Percentiles rank a stretch among this genome's conserved stretches.
These are phyloP conservation scores for Eolophus roseicapilla DNA, from an alignment of 2,113 vertebrate species.

Conservation along the genomic window DNA sequence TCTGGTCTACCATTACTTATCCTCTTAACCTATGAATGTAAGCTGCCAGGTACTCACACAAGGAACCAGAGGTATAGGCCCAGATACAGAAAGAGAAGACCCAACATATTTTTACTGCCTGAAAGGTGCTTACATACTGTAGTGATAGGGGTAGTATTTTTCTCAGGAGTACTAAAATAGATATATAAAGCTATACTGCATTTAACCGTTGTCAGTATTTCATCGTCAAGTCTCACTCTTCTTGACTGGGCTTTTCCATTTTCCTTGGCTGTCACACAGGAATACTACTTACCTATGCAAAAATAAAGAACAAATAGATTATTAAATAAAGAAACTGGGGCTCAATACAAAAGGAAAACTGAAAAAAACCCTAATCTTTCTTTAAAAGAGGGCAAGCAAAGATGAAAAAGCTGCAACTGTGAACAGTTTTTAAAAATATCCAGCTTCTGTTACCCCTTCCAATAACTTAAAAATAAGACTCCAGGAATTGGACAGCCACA, in stretches of 20 bases:
- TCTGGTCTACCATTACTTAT: background rate
- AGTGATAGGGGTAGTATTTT: background rate
- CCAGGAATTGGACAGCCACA: background rate
- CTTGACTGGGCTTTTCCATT: background rate
- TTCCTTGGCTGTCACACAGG: background rate
- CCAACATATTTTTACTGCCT: conserved; percentile 7
- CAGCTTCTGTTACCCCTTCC: background rate
- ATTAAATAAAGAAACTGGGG: background rate
- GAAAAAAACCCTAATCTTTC: background rate
- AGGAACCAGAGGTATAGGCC: background rate
- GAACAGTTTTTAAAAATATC: background rate
- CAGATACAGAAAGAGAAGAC: background rate
- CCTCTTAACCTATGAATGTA: background rate
- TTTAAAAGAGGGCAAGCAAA: background rate
- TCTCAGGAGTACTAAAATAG: background rate
- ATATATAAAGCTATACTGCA: background rate
- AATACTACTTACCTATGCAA: background rate
- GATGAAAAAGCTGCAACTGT: background rate
- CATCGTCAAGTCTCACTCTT: background rate
- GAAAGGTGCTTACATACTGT: background rate
- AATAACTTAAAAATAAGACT: background rate
- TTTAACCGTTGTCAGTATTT: background rate
- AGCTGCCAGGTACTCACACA: background rate
- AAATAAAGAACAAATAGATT: background rate
- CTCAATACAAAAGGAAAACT: background rate